phyloP scores from a whole-genome alignment of 1,140 invertebrate species.

The Coptotermes formosanus region DNA sequence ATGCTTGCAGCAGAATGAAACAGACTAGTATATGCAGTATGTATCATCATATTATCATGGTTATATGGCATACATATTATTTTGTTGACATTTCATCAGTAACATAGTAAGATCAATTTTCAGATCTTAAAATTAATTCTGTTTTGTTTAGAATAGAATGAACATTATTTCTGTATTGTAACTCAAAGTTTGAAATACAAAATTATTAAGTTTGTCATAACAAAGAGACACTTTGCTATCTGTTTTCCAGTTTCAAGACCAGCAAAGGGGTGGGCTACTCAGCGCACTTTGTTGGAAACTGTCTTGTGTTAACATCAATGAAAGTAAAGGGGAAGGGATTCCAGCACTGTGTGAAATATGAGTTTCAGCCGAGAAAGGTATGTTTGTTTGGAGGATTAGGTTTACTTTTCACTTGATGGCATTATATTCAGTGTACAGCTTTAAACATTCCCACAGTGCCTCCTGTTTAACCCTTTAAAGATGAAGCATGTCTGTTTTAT shows the following conservation, averaged over 20 bases:
- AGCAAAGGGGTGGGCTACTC: slow-evolving; percentile 99
- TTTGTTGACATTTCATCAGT: background rate
- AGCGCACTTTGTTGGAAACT: slow-evolving; percentile 98
- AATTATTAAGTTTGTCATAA: no score
- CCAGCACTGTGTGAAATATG: slow-evolving; percentile 99
- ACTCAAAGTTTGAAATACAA: no score
- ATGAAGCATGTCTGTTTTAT: no score
- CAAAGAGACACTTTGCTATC: slow-evolving; percentile 99
- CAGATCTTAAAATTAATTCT: no score
- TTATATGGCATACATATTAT: background rate
- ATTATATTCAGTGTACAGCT: background rate
- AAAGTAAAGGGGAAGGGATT: slow-evolving; percentile 99
- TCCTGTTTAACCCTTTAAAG: no score
- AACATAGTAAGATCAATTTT: background rate
- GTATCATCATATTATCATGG: no score
- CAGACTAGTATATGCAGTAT: background rate
- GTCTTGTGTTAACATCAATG: slow-evolving; percentile 97
- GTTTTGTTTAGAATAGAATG: background rate
- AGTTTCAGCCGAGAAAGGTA: slow-evolving; percentile 97
- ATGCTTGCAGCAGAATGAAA: background rate
- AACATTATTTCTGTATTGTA: background rate
- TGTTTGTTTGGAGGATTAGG: slow-evolving; percentile 33
- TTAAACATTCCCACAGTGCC: background rate
- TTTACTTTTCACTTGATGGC: background rate
- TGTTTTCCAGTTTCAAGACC: slow-evolving; percentile 94